These are phyloP conservation scores for Scyliorhinus canicula DNA, from an alignment of 2,797 vertebrate genomes.

Conservation along the genomic window DNA sequence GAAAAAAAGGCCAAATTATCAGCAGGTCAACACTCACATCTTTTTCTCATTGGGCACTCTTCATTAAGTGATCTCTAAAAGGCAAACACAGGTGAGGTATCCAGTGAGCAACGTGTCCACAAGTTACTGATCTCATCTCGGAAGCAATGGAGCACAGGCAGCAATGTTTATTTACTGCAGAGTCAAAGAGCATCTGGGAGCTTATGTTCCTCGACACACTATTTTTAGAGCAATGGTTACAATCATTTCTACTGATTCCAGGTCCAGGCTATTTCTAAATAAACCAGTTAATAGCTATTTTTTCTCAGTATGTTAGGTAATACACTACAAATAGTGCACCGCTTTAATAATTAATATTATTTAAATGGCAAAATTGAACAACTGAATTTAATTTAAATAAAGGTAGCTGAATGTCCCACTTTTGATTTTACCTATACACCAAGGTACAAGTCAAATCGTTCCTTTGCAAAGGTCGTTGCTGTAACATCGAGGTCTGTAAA, in stretches of 20 bases:
- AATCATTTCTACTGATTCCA: background rate
- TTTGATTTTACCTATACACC: background rate
- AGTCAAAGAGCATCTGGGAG: background rate
- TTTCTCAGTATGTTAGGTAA: background rate
- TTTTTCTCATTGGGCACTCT: conserved; percentile 33
- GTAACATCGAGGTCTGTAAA: background rate
- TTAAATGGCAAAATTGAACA: background rate
- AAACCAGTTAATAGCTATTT: background rate
- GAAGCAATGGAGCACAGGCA: background rate
- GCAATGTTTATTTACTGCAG: background rate
- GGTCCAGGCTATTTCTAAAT: background rate
- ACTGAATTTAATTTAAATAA: background rate
- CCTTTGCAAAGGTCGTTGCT: background rate
- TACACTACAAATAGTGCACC: background rate
- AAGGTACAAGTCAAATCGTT: background rate
- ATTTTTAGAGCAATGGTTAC: background rate
- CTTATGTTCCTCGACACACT: background rate
- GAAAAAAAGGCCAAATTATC: conserved; percentile 15
- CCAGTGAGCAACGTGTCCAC: background rate
- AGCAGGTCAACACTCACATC: conserved; percentile 26
- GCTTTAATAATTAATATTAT: background rate
- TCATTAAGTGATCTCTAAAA: conserved; percentile 17
- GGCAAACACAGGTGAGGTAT: conserved; percentile 23
- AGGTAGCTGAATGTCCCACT: background rate
- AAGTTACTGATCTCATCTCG: conserved; percentile 13